Evolutionary conservation across 2,113 vertebrate species (phyloP).

Genomic region (Panthera uncia): DNA sequence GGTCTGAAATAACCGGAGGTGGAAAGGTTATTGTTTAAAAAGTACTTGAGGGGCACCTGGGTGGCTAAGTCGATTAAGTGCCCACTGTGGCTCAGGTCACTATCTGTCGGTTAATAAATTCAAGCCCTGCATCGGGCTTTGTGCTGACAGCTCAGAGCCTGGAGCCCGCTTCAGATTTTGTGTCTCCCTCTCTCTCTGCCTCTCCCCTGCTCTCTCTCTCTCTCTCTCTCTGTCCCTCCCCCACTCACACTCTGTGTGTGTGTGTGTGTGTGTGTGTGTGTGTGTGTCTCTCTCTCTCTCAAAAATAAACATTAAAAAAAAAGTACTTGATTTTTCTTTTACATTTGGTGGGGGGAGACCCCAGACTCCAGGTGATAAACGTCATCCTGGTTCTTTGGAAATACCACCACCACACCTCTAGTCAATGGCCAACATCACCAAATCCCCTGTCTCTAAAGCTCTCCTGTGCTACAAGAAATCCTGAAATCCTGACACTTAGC

Average conservation of each 20-base stretch:
- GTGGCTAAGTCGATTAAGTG: background rate
- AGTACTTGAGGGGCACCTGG: background rate
- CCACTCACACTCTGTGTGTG: too few species aligned
- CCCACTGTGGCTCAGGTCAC: background rate
- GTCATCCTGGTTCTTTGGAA: background rate
- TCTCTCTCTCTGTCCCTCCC: background rate
- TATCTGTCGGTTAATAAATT: too few species aligned
- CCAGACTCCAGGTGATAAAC: background rate
- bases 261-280: too few species aligned
- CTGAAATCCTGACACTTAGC: background rate
- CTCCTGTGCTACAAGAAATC: background rate
- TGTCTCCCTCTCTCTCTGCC: too few species aligned
- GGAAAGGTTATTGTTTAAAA: background rate
- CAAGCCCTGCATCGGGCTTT: fast-evolving
- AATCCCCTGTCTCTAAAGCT: background rate
- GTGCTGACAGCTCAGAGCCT: background rate
- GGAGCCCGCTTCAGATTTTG: too few species aligned
- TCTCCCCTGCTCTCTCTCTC: background rate
- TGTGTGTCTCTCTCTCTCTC: too few species aligned
- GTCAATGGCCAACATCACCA: background rate
- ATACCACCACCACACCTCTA: background rate
- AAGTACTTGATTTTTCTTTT: background rate
- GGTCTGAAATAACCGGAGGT: background rate
- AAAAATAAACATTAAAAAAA: too few species aligned
- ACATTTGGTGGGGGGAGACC: background rate